These are phyloP conservation scores for Paraplagusia blochii DNA, from an alignment of 2,113 vertebrate species.

Conservation along the genomic window DNA sequence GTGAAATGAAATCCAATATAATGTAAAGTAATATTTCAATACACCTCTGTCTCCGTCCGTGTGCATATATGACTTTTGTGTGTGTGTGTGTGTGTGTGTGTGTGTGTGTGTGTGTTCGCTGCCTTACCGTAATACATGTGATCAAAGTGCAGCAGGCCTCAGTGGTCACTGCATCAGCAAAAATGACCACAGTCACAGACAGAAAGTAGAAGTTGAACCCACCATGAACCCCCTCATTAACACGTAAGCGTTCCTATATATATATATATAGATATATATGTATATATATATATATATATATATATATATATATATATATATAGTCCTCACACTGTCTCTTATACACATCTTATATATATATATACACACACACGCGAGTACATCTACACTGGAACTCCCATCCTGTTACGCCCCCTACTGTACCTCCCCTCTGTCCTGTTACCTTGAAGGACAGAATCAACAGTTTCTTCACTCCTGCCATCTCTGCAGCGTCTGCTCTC, in stretches of 20 bases:
- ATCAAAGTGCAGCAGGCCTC: slow-evolving; percentile 49
- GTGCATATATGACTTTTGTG: slow-evolving; percentile 2
- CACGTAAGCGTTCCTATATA: too few species aligned
- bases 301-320: too few species aligned
- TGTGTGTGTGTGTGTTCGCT: slow-evolving; percentile 23
- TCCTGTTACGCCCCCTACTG: slow-evolving; percentile 7
- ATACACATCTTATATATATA: slow-evolving; percentile 16
- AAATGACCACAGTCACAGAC: slow-evolving; percentile 33
- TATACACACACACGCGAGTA: background rate
- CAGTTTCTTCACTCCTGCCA: slow-evolving; percentile 48
- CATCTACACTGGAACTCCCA: slow-evolving; percentile 8
- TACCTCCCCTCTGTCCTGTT: slow-evolving; percentile 25
- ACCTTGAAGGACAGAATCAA: slow-evolving; percentile 54
- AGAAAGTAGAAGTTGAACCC: too few species aligned
- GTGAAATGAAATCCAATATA: too few species aligned
- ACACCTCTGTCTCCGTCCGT: background rate
- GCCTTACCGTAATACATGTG: slow-evolving; percentile 39
- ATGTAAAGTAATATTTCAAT: too few species aligned
- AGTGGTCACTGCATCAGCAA: slow-evolving; percentile 9
- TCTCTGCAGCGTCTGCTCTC: background rate
- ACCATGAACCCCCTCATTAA: background rate
- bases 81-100: slow-evolving; percentile 9
- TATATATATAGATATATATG: too few species aligned
- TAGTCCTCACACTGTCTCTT: too few species aligned
- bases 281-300: too few species aligned